Percentiles rank a stretch among this genome's conserved stretches.
These are phyloP conservation scores for Caenorhabditis parvicauda DNA, from an alignment of 2,888 invertebrate species.

Conservation along the genomic window DNA sequence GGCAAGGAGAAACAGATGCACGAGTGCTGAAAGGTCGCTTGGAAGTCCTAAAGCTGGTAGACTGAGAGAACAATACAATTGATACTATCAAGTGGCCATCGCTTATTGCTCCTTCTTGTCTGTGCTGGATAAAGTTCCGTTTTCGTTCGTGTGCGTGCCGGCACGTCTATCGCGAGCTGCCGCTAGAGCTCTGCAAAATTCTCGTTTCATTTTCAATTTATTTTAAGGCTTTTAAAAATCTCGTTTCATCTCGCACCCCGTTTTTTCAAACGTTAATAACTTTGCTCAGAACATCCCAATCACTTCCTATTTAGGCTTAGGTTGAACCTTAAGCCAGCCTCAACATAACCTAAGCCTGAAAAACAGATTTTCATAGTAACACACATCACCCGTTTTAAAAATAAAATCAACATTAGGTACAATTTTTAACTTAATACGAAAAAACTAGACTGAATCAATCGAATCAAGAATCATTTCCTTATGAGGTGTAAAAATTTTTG, in stretches of 20 bases:
- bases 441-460: too few relatives aligned
- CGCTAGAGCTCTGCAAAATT: slow-evolving; percentile 36
- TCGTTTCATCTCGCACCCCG: background rate
- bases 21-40: background rate
- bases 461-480: too few relatives aligned
- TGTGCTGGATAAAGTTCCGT: slow-evolving; percentile 44
- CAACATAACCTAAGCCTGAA: background rate
- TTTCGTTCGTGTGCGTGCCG: slow-evolving; percentile 43
- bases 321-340: background rate
- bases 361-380: too few relatives aligned
- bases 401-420: too few relatives aligned
- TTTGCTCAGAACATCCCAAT: too few relatives aligned
- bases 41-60: background rate
- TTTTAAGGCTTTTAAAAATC: background rate
- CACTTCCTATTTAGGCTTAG: too few relatives aligned
- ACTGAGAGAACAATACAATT: slow-evolving; percentile 2
- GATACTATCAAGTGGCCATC: background rate
- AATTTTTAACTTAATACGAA: too few relatives aligned
- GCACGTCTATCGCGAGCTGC: slow-evolving; percentile 41
- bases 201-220: background rate
- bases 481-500: too few relatives aligned
- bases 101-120: slow-evolving; percentile 55
- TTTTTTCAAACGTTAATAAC: background rate
- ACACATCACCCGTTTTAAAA: too few relatives aligned
- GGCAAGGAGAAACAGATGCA: background rate